Conservation (phyloP, 2,888 invertebrate species). For the Acrobasis repandana region DNA sequence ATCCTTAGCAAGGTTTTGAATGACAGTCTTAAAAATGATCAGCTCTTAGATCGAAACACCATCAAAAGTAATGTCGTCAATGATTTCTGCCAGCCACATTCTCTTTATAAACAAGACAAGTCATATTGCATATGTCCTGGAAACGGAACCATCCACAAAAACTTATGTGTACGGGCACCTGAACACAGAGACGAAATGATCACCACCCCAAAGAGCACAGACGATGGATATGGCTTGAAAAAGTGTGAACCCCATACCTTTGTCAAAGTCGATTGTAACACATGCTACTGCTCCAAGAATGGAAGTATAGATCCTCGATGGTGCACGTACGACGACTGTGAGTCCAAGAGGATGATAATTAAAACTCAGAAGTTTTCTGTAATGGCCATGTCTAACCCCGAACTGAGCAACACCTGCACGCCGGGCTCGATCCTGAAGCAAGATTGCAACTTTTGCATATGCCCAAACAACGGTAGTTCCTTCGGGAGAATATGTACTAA, state of each 20-base stretch:
- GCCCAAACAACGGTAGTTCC: conserved; percentile 55
- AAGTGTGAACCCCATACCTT: conserved; percentile 65
- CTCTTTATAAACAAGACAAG: conserved; percentile 53
- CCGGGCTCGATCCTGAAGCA: conserved; percentile 58
- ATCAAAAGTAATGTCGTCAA: conserved; percentile 40
- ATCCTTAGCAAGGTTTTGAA: conserved; percentile 56
- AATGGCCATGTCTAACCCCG: conserved; percentile 24
- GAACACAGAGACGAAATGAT: conserved; percentile 30
- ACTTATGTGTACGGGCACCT: conserved; percentile 50
- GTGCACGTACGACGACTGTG: conserved; percentile 73
- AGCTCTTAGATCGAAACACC: conserved; percentile 44
- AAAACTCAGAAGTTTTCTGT: conserved; percentile 41
- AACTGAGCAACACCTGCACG: conserved; percentile 44
- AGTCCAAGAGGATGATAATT: conserved; percentile 50
- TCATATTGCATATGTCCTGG: conserved; percentile 65
- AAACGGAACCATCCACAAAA: conserved; percentile 47
- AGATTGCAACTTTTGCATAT: conserved; percentile 72
- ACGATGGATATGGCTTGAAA: neutral
- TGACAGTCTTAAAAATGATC: conserved; percentile 38
- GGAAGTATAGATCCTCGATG: conserved; percentile 68
- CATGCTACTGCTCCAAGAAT: conserved; percentile 66
- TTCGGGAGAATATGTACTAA: conserved; percentile 62
- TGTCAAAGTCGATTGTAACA: conserved; percentile 69
- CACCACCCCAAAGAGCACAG: conserved; percentile 28
- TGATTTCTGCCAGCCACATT: conserved; percentile 52